phyloP scores from a whole-genome alignment of 2,888 invertebrate species.

The Diaprepes abbreviatus region DNA sequence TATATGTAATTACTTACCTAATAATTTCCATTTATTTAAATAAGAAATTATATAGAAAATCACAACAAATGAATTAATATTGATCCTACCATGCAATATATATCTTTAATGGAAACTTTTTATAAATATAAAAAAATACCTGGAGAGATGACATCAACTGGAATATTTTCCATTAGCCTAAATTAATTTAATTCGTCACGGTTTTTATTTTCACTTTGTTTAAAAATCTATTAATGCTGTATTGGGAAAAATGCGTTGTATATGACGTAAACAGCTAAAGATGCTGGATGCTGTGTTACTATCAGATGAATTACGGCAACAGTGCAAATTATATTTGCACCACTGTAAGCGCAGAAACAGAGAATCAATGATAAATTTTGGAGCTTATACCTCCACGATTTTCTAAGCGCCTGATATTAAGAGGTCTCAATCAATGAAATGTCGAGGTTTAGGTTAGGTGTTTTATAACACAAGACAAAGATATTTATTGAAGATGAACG shows the following conservation, averaged over 20 bases:
- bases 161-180: constrained; percentile 9
- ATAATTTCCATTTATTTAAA: no score
- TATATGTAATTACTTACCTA: no score
- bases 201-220: background rate
- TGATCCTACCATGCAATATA: background rate
- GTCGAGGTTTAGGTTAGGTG: background rate
- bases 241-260: background rate
- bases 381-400: background rate
- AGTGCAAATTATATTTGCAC: constrained; percentile 2
- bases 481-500: no score
- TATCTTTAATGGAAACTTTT: no score
- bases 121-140: constrained; percentile 3
- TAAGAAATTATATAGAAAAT: no score
- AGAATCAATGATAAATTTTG: constrained; percentile 6
- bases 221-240: background rate
- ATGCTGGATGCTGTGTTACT: constrained; percentile 2
- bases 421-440: constrained; percentile 12
- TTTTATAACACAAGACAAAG: background rate
- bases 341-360: background rate
- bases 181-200: background rate
- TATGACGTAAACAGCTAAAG: background rate
- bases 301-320: background rate
- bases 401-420: constrained; percentile 8
- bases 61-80: no score
- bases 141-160: background rate